A percentile compares a stretch with the other conserved stretches of the same genome.
Evolutionary conservation across 2,888 invertebrate genomes (phyloP).

Genomic region (Mesodorylaimus sp.): DNA sequence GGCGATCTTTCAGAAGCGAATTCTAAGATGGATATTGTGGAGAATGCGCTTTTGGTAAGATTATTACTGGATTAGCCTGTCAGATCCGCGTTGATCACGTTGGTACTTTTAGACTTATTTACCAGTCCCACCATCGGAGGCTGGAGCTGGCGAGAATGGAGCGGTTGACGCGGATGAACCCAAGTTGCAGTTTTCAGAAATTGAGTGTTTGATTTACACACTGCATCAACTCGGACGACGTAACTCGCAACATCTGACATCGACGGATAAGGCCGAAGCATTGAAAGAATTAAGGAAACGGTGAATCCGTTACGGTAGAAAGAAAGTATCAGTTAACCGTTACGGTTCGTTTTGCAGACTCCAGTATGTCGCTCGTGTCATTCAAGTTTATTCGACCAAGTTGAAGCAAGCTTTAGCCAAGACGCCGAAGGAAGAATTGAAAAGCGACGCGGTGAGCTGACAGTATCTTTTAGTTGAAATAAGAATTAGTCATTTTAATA

Average conservation of each 20-base stretch:
- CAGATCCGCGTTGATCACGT: slow-evolving; percentile 2
- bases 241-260: slow-evolving; percentile 52
- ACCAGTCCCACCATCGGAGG: slow-evolving; percentile 56
- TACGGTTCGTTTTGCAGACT: slow-evolving; percentile 42
- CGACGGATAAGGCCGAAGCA: slow-evolving; percentile 45
- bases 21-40: slow-evolving; percentile 47
- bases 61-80: slow-evolving; percentile 7
- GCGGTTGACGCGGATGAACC: slow-evolving; percentile 42
- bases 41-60: slow-evolving; percentile 54
- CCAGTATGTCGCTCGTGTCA: slow-evolving; percentile 75
- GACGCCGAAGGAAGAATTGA: slow-evolving; percentile 51
- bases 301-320: slow-evolving; percentile 15
- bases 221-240: slow-evolving; percentile 57
- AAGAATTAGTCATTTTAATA: too few relatives aligned
- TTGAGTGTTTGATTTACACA: slow-evolving; percentile 67
- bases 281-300: slow-evolving; percentile 58
- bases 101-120: slow-evolving; percentile 51
- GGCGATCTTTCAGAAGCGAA: slow-evolving; percentile 46
- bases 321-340: background rate
- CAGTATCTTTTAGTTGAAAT: too few relatives aligned
- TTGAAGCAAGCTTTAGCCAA: slow-evolving; percentile 44
- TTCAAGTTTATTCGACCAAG: slow-evolving; percentile 63
- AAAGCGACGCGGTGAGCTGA: slow-evolving; percentile 46
- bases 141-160: slow-evolving; percentile 1
- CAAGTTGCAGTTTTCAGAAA: slow-evolving; percentile 74